These are phyloP conservation scores for Aythya fuligula DNA, from an alignment of 2,797 vertebrate species.

Conservation along the genomic window DNA sequence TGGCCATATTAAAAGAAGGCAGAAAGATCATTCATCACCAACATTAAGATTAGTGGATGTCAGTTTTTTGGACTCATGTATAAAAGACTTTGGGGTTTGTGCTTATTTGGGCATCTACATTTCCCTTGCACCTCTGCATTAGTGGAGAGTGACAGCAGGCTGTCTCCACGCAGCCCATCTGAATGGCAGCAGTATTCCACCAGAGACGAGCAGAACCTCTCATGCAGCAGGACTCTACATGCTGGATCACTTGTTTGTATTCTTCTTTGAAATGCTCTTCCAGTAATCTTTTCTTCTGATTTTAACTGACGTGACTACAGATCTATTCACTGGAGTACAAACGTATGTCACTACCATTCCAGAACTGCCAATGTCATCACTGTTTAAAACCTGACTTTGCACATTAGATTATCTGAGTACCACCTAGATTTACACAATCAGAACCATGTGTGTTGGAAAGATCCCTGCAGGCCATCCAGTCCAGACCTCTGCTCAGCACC, in stretches of 20 bases:
- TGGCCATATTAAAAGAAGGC: rapidly evolving
- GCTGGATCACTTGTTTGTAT: background rate
- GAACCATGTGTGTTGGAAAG: background rate
- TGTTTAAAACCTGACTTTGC: background rate
- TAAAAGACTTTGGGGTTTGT: background rate
- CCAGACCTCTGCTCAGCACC: background rate
- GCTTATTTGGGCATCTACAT: background rate
- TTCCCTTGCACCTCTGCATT: background rate
- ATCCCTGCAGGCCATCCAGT: background rate
- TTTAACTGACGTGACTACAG: background rate
- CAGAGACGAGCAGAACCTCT: background rate
- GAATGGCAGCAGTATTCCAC: background rate
- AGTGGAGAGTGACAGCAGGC: background rate
- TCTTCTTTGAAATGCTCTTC: background rate
- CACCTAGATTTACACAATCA: background rate
- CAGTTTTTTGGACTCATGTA: too few species aligned
- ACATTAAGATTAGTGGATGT: background rate
- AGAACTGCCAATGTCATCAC: background rate
- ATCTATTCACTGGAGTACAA: background rate
- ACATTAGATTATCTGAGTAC: background rate
- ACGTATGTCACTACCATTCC: background rate
- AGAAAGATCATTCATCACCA: background rate
- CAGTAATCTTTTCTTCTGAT: background rate
- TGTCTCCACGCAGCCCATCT: background rate
- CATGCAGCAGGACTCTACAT: background rate